Evolutionary conservation across 1,140 invertebrate genomes (phyloP).

Genomic region (Colletes latitarsis): DNA sequence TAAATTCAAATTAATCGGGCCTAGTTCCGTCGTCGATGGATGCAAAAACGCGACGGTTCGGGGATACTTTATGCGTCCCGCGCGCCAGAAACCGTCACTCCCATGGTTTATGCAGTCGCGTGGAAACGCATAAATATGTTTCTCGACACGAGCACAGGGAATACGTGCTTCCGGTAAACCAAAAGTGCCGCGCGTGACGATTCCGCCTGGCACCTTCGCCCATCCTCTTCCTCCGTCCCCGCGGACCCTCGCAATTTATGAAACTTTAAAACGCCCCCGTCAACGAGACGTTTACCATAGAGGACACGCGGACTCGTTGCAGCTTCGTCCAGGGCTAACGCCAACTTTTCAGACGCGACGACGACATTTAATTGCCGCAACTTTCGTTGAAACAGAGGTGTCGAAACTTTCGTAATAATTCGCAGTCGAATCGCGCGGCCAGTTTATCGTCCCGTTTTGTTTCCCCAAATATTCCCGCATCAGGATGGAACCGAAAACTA

Average conservation of each 20-base stretch:
- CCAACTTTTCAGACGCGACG: background rate
- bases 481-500: too few relatives aligned
- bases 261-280: conserved; percentile 25
- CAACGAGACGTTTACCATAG: background rate
- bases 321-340: background rate
- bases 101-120: conserved; percentile 57
- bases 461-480: background rate
- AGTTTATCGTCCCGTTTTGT: background rate
- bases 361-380: background rate
- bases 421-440: background rate
- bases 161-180: conserved; percentile 33
- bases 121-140: conserved; percentile 59
- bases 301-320: background rate
- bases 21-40: conserved; percentile 24
- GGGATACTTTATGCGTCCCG: conserved; percentile 48
- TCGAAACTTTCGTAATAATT: background rate
- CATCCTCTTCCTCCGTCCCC: conserved; percentile 24
- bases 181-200: conserved; percentile 49
- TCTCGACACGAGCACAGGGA: background rate
- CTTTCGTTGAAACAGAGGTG: background rate
- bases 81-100: background rate
- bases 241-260: conserved; percentile 29
- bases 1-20: background rate
- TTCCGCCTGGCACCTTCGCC: conserved; percentile 10
- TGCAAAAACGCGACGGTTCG: conserved; percentile 31